phyloP scores from a whole-genome alignment of 2,113 vertebrate species.

The Limanda limanda region DNA sequence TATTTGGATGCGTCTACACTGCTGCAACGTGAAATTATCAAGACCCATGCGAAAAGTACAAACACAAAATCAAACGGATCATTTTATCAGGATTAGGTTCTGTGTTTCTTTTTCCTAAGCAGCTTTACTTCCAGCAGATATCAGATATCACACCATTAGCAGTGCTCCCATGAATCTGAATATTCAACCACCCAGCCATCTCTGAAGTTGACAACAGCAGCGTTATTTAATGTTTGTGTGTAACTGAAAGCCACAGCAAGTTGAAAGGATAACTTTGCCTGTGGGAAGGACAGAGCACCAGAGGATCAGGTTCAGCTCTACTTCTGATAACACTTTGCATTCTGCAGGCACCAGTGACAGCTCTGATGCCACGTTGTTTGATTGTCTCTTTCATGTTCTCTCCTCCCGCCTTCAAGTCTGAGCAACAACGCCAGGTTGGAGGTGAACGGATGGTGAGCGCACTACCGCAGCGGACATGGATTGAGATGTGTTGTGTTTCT shows the following conservation, averaged over 20 bases:
- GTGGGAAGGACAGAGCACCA: conserved; percentile 78
- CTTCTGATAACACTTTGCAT: conserved; percentile 78
- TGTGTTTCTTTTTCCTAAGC: neutral
- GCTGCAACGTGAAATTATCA: neutral
- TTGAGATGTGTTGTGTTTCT: conserved; percentile 44
- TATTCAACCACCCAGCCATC: conserved; percentile 25
- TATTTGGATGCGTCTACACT: neutral
- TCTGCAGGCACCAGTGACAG: conserved; percentile 68
- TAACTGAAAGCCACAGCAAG: conserved; percentile 67
- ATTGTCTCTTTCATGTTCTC: conserved; percentile 73
- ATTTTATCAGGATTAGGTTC: neutral
- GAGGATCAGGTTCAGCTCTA: conserved; percentile 69
- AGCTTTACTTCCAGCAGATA: conserved; percentile 1
- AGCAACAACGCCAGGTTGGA: conserved; percentile 37
- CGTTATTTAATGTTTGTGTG: conserved; percentile 72
- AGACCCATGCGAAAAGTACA: neutral
- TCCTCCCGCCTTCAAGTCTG: conserved; percentile 39
- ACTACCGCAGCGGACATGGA: conserved; percentile 13
- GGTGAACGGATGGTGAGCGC: conserved; percentile 43
- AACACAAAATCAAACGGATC: neutral
- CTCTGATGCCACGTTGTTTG: conserved; percentile 72
- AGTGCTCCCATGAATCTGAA: conserved; percentile 31
- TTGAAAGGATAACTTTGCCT: conserved; percentile 83
- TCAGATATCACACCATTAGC: conserved; percentile 19
- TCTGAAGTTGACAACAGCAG: conserved; percentile 33